Evolutionary conservation across 2,888 invertebrate species (phyloP).

Genomic region (Lasioglossum calceatum): DNA sequence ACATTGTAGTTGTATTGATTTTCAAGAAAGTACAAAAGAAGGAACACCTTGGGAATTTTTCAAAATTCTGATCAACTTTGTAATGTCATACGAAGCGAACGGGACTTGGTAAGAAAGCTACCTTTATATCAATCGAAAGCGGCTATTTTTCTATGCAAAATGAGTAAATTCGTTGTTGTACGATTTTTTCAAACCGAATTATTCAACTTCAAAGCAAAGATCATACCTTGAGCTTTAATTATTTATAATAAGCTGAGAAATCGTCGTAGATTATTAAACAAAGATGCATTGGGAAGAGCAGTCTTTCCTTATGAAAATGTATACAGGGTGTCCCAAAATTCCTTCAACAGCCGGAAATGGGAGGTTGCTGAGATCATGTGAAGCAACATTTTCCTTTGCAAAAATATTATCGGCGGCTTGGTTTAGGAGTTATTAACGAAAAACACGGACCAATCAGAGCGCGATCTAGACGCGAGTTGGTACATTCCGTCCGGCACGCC

Average conservation of each 20-base stretch:
- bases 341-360: too few relatives aligned
- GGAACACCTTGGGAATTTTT: background rate
- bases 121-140: background rate
- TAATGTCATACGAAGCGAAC: background rate
- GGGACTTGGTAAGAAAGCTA: background rate
- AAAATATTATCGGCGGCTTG: too few relatives aligned
- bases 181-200: background rate
- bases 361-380: too few relatives aligned
- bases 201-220: background rate
- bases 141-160: background rate
- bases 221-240: background rate
- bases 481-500: too few relatives aligned
- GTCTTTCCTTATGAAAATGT: background rate
- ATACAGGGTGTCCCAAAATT: too few relatives aligned
- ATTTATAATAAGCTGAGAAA: background rate
- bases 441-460: too few relatives aligned
- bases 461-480: too few relatives aligned
- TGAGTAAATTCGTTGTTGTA: background rate
- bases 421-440: too few relatives aligned
- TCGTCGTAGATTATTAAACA: background rate
- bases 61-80: background rate
- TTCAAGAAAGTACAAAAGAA: too few relatives aligned
- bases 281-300: background rate
- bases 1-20: too few relatives aligned
- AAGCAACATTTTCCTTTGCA: too few relatives aligned